These are phyloP conservation scores for Pomacea maculata DNA, from an alignment of 1,140 invertebrate genomes.

Conservation along the genomic window DNA sequence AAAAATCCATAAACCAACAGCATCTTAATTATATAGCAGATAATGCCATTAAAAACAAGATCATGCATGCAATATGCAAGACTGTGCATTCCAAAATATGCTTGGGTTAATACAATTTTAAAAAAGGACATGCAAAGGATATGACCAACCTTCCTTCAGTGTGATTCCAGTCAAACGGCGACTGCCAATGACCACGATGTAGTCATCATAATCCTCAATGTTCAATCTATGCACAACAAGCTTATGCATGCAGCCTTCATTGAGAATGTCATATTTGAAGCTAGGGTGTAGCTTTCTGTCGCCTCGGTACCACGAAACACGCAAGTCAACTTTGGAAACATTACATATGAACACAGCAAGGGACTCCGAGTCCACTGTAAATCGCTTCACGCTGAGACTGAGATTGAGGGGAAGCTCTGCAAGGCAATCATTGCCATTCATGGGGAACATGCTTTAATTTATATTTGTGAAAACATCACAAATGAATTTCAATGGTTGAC, in stretches of 20 bases:
- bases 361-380: constrained; percentile 30
- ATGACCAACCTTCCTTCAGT: constrained; percentile 44
- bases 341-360: constrained; percentile 90
- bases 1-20: too few relatives aligned
- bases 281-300: constrained; percentile 69
- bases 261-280: constrained; percentile 47
- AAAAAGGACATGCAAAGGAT: constrained; percentile 1
- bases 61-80: too few relatives aligned
- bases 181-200: constrained; percentile 47
- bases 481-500: too few relatives aligned
- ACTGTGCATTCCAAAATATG: too few relatives aligned
- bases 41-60: too few relatives aligned
- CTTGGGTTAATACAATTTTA: too few relatives aligned
- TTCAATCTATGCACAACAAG: constrained; percentile 50
- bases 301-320: constrained; percentile 94
- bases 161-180: constrained; percentile 36
- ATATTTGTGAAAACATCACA: too few relatives aligned
- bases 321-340: constrained; percentile 91
- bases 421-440: constrained; percentile 28
- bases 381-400: constrained; percentile 45
- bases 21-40: too few relatives aligned
- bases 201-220: constrained; percentile 50
- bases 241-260: constrained; percentile 44
- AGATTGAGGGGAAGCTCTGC: constrained; percentile 54
- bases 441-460: neutral